These are phyloP conservation scores for Gandaritis pyraliata DNA, from an alignment of 2,888 invertebrate species.

Conservation along the genomic window DNA sequence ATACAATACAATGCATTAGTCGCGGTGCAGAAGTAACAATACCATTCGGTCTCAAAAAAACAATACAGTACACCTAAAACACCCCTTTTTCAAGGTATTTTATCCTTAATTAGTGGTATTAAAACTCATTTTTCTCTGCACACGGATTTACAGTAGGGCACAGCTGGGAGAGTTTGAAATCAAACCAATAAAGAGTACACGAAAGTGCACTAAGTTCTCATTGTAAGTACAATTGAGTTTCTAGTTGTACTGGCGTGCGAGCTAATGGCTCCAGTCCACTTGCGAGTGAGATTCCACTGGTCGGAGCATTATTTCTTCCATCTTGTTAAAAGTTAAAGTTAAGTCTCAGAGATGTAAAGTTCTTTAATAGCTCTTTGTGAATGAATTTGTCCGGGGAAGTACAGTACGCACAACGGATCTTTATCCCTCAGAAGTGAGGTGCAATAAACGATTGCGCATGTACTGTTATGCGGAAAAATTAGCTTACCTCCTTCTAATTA, in stretches of 20 bases:
- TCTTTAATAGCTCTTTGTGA: no score
- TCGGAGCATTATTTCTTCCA: neutral
- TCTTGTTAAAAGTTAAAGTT: neutral
- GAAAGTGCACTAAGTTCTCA: conserved; percentile 18
- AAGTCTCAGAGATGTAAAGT: no score
- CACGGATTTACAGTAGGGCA: no score
- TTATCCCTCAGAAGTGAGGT: no score
- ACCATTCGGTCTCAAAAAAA: neutral
- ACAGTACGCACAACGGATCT: no score
- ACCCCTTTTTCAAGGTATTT: neutral
- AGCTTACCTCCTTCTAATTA: no score
- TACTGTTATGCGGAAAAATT: no score
- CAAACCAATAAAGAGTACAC: conserved; percentile 16
- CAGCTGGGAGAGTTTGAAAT: neutral
- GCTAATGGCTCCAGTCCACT: conserved; percentile 14
- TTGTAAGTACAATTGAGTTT: conserved; percentile 7
- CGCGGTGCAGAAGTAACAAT: neutral
- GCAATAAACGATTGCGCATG: no score
- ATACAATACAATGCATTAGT: neutral
- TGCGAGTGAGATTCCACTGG: neutral
- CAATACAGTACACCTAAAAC: neutral
- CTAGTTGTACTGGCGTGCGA: conserved; percentile 11
- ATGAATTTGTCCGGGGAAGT: no score
- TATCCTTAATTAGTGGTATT: neutral
- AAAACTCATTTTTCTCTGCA: neutral